Base-by-base conservation (phyloP, 2,113 vertebrate species). In the Forbesichthys papilliferus region DNA sequence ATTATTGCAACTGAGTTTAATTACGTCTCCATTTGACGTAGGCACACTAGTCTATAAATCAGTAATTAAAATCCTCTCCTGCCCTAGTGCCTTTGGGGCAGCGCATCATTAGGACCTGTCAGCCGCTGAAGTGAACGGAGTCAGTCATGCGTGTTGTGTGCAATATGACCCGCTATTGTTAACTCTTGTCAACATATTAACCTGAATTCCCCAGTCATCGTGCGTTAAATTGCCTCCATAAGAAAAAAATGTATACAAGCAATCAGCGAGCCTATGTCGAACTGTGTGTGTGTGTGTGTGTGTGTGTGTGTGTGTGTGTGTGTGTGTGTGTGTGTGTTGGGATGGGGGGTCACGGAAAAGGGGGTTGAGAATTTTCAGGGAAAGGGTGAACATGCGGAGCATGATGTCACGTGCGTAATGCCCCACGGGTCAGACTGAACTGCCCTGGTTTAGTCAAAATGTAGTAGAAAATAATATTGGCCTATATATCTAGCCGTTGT, bases 101-200 rank as follows among this genome's bases (percentile, higher is more conserved):
- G 91, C 78, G 88, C 88, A 79, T 96, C 96, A 96, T 95, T 93
- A 95, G 95, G 94, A 95, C 94, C 94, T 95, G 96, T 98, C 96
- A 96, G 94, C 93, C 93, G 95, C 95, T 88, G 93, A 72, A 88
- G 92, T 79, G 94, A 94, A 86, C 93, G 87, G 83, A 94, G 90
- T 83, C 95, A 96, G 93, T 90, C 91, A 85, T 93, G 96, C 95
- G 94, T 94, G 94, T 91, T 88, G 93, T 88, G 93, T 81, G 93
- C 94, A 89, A 95, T 96, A 94, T 95, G 97, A 98, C 98, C 96
- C 92, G 87, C 90, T 94, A 95, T 95, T 98, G 97, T 97, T 96
- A 94, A 95, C 92, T 92, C 95, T 84, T 98, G 98, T 99, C 96
- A 97, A 96, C 97, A 96, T 93, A 97, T 99, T 99, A 98, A 98